phyloP scores from a whole-genome alignment of 2,113 vertebrate genomes.

The Microcebus ravelobensis region DNA sequence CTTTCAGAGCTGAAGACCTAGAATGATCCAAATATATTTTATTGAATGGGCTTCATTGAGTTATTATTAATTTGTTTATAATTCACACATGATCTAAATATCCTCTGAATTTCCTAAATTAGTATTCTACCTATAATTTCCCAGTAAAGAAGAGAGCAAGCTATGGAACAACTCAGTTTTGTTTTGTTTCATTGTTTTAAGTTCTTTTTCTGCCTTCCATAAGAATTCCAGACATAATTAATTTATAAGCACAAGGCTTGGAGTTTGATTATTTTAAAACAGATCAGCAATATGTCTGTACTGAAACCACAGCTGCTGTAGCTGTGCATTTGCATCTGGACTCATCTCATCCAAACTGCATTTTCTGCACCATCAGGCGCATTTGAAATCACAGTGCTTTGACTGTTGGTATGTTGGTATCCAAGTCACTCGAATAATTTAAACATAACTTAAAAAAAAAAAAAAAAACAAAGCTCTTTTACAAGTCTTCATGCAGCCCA shows the following conservation, averaged over 20 bases:
- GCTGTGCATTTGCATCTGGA: slow-evolving; percentile 57
- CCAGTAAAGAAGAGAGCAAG: not conserved
- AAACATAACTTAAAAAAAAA: not conserved
- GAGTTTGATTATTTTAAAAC: slow-evolving; percentile 56
- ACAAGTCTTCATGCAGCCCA: not conserved
- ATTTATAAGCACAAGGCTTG: slow-evolving; percentile 50
- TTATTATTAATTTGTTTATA: not conserved
- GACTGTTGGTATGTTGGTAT: not conserved
- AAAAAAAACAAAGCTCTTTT: not conserved
- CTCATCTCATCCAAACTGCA: slow-evolving; percentile 15
- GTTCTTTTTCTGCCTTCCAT: slow-evolving; percentile 14
- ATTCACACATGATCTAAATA: not conserved
- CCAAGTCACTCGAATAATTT: slow-evolving; percentile 10
- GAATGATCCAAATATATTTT: not conserved
- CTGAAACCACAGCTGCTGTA: slow-evolving; percentile 45
- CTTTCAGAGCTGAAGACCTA: not conserved
- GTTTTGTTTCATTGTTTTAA: slow-evolving; percentile 1
- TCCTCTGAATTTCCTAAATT: not conserved
- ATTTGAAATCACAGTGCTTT: slow-evolving; percentile 33
- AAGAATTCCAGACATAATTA: slow-evolving; percentile 46
- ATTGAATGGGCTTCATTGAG: not conserved
- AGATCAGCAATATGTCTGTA: slow-evolving; percentile 61
- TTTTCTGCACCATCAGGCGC: slow-evolving; percentile 31
- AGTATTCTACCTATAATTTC: slow-evolving; percentile 10
- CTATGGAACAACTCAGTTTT: not conserved